These are phyloP conservation scores for Anisognathus igniventris DNA, from an alignment of 2,797 vertebrate genomes.

Conservation along the genomic window DNA sequence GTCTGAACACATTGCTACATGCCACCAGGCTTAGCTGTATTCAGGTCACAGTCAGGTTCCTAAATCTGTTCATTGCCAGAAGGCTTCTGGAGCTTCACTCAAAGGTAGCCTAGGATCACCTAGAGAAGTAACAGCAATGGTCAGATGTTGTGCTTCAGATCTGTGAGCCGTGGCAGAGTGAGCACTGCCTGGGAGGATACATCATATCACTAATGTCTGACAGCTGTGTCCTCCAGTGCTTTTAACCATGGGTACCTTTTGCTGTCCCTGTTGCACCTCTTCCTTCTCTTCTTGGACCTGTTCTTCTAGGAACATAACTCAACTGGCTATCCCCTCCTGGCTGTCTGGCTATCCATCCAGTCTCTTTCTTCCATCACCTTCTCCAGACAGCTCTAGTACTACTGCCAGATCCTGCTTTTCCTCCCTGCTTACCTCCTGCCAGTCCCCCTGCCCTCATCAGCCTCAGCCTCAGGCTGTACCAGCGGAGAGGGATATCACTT, in stretches of 20 bases:
- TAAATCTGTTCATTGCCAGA: not conserved
- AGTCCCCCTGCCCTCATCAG: not conserved
- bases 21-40: not conserved
- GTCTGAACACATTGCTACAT: fast-evolving
- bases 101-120: not conserved
- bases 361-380: not conserved
- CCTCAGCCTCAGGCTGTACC: not conserved
- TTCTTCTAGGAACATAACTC: not conserved
- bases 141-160: not conserved
- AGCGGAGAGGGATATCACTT: not conserved
- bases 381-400: not conserved
- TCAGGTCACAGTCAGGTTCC: not conserved
- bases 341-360: not conserved
- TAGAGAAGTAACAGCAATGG: not conserved
- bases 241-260: not conserved
- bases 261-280: not conserved
- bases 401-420: not conserved
- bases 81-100: not conserved
- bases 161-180: not conserved
- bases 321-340: not conserved
- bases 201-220: fast-evolving
- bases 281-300: not conserved
- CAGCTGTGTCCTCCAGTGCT: not conserved
- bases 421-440: not conserved
- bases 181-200: not conserved